Conservation (phyloP, 2,113 vertebrate genomes). For the Saiga tatarica region DNA sequence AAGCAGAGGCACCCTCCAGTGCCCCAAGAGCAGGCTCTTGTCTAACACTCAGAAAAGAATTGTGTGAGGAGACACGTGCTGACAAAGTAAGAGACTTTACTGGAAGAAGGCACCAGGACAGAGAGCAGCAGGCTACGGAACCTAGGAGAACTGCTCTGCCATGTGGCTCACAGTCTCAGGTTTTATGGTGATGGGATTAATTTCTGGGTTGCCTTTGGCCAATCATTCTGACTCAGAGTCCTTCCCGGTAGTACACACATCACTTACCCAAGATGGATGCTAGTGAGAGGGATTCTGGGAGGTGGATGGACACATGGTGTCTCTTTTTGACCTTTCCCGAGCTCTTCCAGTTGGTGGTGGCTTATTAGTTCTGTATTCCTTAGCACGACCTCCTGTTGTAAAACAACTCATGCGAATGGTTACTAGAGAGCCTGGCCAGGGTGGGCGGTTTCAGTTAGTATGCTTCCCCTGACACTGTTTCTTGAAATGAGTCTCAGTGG, state of each 20-base stretch:
- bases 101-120: not conserved
- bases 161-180: not conserved
- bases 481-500: not conserved
- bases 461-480: not conserved
- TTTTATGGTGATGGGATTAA: not conserved
- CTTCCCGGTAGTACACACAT: no score
- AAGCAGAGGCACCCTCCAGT: not conserved
- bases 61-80: not conserved
- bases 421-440: not conserved
- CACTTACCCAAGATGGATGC: no score
- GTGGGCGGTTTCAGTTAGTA: not conserved
- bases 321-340: no score
- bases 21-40: not conserved
- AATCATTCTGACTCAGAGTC: no score
- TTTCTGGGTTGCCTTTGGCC: no score
- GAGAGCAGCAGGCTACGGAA: not conserved
- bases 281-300: fast-evolving
- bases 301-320: no score
- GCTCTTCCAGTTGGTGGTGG: not conserved
- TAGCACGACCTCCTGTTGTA: not conserved
- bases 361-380: not conserved
- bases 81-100: not conserved
- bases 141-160: not conserved
- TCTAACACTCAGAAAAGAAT: not conserved
- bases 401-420: not conserved